Conservation (phyloP, 2,797 vertebrate species). For the Acanthis flammea region DNA sequence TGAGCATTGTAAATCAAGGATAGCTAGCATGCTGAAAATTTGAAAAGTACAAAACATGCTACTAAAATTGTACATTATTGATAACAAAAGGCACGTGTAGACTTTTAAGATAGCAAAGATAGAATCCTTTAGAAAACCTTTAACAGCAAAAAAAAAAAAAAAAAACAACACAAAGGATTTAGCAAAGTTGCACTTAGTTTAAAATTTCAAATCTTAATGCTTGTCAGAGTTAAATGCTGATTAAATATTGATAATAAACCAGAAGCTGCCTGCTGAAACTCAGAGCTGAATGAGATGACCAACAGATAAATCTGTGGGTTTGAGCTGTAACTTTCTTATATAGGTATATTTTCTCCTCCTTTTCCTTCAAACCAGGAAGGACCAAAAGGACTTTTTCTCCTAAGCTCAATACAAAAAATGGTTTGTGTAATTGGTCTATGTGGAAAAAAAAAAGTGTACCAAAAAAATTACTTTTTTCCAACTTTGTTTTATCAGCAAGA, state of each 20-base stretch:
- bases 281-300: background rate
- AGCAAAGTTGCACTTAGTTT: slow-evolving; percentile 44
- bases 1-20: slow-evolving; percentile 36
- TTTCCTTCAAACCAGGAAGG: background rate
- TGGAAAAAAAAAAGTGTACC: background rate
- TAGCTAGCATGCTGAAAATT: slow-evolving; percentile 50
- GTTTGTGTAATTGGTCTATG: background rate
- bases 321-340: background rate
- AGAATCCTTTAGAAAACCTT: slow-evolving; percentile 35
- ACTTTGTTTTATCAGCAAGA: background rate
- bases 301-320: slow-evolving; percentile 22
- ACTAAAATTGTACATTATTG: slow-evolving; percentile 51
- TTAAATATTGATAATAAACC: slow-evolving; percentile 50
- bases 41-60: slow-evolving; percentile 40
- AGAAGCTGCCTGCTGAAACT: slow-evolving; percentile 1
- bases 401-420: background rate
- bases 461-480: background rate
- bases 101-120: slow-evolving; percentile 41
- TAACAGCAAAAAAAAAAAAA: background rate
- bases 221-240: slow-evolving; percentile 48
- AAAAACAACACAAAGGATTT: slow-evolving; percentile 55
- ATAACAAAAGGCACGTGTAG: slow-evolving; percentile 48
- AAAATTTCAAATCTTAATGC: slow-evolving; percentile 41
- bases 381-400: background rate
- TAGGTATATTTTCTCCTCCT: background rate